Percentiles rank a stretch among this genome's conserved stretches.
Evolutionary conservation across 2,113 vertebrate genomes (phyloP).

Genomic region (Marcusenius ussheri): DNA sequence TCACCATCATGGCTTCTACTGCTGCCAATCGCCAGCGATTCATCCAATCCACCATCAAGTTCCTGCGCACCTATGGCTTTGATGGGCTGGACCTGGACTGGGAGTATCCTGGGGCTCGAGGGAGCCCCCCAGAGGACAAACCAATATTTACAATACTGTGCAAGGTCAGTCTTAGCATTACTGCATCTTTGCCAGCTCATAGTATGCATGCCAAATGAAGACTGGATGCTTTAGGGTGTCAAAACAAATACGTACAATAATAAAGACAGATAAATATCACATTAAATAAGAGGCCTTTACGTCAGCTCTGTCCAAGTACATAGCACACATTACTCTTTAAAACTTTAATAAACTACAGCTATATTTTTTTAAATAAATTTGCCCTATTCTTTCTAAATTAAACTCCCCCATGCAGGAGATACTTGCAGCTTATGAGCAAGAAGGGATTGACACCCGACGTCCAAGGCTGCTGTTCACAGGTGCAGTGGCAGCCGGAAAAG

Average conservation of each 20-base stretch:
- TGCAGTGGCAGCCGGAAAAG: conserved; percentile 57
- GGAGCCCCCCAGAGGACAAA: conserved; percentile 64
- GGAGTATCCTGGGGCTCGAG: conserved; percentile 62
- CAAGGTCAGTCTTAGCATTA: conserved; percentile 47
- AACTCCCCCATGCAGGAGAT: conserved; percentile 52
- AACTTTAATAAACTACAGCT: neutral
- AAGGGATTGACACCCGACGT: conserved; percentile 40
- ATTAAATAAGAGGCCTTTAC: neutral
- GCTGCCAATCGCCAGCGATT: conserved; percentile 53
- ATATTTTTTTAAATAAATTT: neutral
- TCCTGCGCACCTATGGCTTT: conserved; percentile 58
- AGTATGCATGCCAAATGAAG: neutral
- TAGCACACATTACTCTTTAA: neutral
- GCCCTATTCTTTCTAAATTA: neutral
- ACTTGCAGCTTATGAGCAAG: conserved; percentile 51
- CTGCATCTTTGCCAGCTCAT: neutral
- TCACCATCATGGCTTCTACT: conserved; percentile 56
- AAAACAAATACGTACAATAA: neutral
- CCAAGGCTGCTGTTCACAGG: conserved; percentile 57
- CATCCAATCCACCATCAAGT: conserved; percentile 61
- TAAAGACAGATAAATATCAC: neutral
- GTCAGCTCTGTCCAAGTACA: neutral
- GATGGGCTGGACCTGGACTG: conserved; percentile 70
- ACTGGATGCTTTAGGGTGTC: neutral
- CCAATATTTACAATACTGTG: conserved; percentile 60